Evolutionary conservation across 2,888 invertebrate species (phyloP).

Genomic region (Orthonychiurus folsomi): DNA sequence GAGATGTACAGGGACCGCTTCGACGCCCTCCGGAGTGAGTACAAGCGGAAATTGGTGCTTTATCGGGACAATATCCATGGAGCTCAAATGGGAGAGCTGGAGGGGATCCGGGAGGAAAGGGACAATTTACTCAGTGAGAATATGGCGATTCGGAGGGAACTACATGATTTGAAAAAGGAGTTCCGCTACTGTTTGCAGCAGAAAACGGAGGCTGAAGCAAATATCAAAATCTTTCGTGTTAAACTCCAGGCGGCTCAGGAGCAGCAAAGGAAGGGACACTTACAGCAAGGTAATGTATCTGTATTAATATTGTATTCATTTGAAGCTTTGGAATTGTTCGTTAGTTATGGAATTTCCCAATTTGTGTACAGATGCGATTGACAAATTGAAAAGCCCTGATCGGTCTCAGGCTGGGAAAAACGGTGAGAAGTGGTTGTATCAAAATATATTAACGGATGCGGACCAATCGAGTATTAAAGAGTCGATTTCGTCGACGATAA

Average conservation of each 20-base stretch:
- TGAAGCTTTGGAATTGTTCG: too few species aligned
- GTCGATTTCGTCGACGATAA: neutral
- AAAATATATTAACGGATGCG: conserved; percentile 9
- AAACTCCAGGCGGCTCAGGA: conserved; percentile 13
- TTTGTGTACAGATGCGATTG: too few species aligned
- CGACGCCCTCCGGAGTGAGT: conserved; percentile 7
- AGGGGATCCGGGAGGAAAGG: conserved; percentile 8
- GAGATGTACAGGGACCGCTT: conserved; percentile 15
- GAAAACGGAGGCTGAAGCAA: conserved; percentile 10
- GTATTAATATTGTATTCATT: neutral
- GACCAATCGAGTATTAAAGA: neutral
- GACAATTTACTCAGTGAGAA: conserved; percentile 8
- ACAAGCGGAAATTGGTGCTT: conserved; percentile 9
- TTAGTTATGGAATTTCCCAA: neutral
- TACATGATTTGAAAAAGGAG: neutral
- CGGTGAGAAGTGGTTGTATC: conserved; percentile 8
- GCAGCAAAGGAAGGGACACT: neutral
- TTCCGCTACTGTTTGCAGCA: neutral
- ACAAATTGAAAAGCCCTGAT: too few species aligned
- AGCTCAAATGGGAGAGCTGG: neutral
- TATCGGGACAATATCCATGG: conserved; percentile 5
- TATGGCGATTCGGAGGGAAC: conserved; percentile 3
- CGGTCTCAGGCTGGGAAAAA: too few species aligned
- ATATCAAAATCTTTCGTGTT: conserved; percentile 10
- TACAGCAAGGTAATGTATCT: neutral